Evolutionary conservation across 2,888 invertebrate species (phyloP).

Genomic region (Bellardia pandia): DNA sequence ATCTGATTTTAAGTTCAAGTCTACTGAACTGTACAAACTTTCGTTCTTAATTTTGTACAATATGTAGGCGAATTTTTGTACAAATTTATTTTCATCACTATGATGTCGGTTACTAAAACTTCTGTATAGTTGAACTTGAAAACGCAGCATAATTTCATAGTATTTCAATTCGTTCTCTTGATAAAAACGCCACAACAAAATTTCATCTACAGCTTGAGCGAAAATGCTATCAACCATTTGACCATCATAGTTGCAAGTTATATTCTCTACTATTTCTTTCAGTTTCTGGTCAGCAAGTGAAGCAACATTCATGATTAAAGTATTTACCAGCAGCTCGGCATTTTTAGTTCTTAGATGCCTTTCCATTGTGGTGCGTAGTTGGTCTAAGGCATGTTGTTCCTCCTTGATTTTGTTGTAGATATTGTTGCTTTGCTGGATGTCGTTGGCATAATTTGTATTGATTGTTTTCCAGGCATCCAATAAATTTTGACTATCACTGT

Average conservation of each 20-base stretch:
- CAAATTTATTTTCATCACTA: constrained; percentile 28
- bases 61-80: background rate
- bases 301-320: background rate
- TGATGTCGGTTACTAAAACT: background rate
- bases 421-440: constrained; percentile 30
- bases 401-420: constrained; percentile 14
- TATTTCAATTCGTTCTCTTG: background rate
- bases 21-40: background rate
- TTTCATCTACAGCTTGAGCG: constrained; percentile 23
- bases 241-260: background rate
- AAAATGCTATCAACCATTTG: constrained; percentile 44
- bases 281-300: background rate
- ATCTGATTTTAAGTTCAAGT: constrained; percentile 6
- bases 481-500: background rate
- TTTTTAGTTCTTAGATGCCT: constrained; percentile 44
- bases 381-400: constrained; percentile 37
- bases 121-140: constrained; percentile 27
- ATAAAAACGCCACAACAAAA: constrained; percentile 35
- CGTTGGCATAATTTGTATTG: constrained; percentile 24
- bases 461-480: constrained; percentile 36
- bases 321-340: constrained; percentile 28
- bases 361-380: constrained; percentile 31
- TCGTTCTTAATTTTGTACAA: constrained; percentile 47
- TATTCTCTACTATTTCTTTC: constrained; percentile 1
- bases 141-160: constrained; percentile 43